phyloP scores from a whole-genome alignment of 2,888 invertebrate genomes.

The Patella caerulea region DNA sequence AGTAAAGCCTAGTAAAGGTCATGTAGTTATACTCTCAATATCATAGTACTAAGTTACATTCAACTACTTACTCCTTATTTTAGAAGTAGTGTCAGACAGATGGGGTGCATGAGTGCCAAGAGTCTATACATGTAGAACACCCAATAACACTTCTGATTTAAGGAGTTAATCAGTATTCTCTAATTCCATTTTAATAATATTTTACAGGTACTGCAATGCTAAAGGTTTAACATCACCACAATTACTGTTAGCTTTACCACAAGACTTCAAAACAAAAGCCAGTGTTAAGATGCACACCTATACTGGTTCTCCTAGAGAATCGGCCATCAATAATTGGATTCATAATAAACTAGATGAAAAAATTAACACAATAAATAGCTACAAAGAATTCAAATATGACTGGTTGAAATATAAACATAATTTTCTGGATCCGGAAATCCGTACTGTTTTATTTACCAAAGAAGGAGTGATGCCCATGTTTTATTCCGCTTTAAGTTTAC shows the following conservation, averaged over 20 bases:
- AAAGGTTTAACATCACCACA: slow-evolving; percentile 73
- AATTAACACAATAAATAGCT: slow-evolving; percentile 66
- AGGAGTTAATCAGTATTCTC: not conserved
- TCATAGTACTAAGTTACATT: too few relatives aligned
- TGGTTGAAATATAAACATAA: slow-evolving; percentile 64
- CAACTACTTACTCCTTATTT: too few relatives aligned
- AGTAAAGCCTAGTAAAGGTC: too few relatives aligned
- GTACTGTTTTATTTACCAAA: slow-evolving; percentile 72
- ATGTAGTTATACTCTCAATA: too few relatives aligned
- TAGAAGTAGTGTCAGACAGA: too few relatives aligned
- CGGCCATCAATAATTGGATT: slow-evolving; percentile 73
- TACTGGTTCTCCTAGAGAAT: slow-evolving; percentile 61
- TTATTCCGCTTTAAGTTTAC: slow-evolving; percentile 74
- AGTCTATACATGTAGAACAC: too few relatives aligned
- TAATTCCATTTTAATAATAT: slow-evolving; percentile 21
- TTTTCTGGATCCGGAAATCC: slow-evolving; percentile 57
- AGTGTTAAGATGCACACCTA: slow-evolving; percentile 71
- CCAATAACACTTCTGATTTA: too few relatives aligned
- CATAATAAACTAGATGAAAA: slow-evolving; percentile 71
- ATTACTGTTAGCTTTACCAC: slow-evolving; percentile 73
- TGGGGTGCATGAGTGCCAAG: too few relatives aligned
- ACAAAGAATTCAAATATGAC: slow-evolving; percentile 62
- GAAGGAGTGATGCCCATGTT: slow-evolving; percentile 73
- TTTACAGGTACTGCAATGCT: slow-evolving; percentile 71
- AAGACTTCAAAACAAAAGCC: slow-evolving; percentile 72